Base-by-base conservation (phyloP, 2,888 invertebrate genomes). In the Drosophila dives region DNA sequence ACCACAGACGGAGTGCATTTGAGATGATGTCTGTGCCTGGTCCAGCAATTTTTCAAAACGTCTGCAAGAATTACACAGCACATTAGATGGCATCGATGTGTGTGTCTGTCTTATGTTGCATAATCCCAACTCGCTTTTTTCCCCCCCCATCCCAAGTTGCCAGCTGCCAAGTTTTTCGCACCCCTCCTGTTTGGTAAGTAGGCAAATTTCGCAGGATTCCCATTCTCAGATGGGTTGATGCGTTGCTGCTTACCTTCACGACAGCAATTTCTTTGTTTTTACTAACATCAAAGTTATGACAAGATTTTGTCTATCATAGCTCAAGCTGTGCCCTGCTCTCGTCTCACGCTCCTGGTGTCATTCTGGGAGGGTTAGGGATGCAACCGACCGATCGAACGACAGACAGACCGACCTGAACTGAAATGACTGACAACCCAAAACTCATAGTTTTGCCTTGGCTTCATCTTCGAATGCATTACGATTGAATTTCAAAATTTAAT, bases 201-300 rank as follows among this genome's bases (percentile, higher is more conserved):
- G 72, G 69, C 69, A 81, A 74, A 83, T 86, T 86, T 85, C 56
- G 82, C 82, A 71, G 64, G 65, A 42, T 56, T 64, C 53, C 59
- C 71, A 74, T 84, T 77, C 86, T 63, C 82, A 77, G 79, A 77
- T 72, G 65, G 83, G 86, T 75, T 72, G 66, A 65, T 69, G 64
- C 40, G 71, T 55, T 55, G 38, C 38, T 45, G 45, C 64, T 74
- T 69, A 75, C 85, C 85, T 84, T 83, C 62, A 66, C 69, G 63
- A 72, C 68, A 74, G 77, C 81, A 82, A 84, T 81, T 81, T 64
- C 83, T 68, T 87, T 88, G 86, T 86, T 87, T 87, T 86, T 86
- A 86, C 87, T 84, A 77, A 86, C 86, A 86, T 90, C 83, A 90
- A 90, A 90, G 88, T 90, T 90, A 88, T 91, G 90, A 90, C 90